These are phyloP conservation scores for Eretmocerus hayati DNA, from an alignment of 2,888 invertebrate genomes.

Conservation along the genomic window DNA sequence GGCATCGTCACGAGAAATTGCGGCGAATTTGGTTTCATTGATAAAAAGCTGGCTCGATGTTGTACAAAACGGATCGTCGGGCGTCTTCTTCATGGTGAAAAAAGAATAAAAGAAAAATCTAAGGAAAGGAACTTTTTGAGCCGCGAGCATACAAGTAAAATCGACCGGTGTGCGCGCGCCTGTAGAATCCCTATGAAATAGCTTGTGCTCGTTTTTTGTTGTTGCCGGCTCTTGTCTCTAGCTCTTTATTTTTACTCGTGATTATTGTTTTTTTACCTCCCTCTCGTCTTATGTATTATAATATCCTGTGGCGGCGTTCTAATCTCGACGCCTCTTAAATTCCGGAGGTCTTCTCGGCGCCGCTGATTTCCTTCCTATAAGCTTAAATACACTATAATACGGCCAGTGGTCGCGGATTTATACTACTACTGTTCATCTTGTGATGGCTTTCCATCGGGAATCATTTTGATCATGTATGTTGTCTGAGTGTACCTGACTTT, in stretches of 20 bases:
- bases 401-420: background rate
- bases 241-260: background rate
- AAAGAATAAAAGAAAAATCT: constrained; percentile 7
- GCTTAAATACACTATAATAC: no score
- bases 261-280: no score
- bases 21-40: constrained; percentile 5
- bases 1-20: constrained; percentile 2
- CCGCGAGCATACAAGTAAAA: background rate
- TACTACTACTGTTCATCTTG: background rate
- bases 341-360: constrained; percentile 15
- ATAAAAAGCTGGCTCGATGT: constrained; percentile 17
- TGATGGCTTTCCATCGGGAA: background rate
- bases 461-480: background rate
- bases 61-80: constrained; percentile 19
- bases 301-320: constrained; percentile 3
- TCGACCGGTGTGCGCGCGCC: no score
- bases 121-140: background rate
- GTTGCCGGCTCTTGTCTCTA: background rate
- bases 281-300: background rate
- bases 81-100: constrained; percentile 3
- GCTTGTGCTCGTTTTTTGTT: no score
- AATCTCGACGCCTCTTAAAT: constrained; percentile 16
- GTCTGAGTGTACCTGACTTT: background rate
- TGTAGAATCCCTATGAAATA: no score
- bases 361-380: constrained; percentile 11